phyloP scores from a whole-genome alignment of 2,797 vertebrate species.

The Leptodactylus fallax region DNA sequence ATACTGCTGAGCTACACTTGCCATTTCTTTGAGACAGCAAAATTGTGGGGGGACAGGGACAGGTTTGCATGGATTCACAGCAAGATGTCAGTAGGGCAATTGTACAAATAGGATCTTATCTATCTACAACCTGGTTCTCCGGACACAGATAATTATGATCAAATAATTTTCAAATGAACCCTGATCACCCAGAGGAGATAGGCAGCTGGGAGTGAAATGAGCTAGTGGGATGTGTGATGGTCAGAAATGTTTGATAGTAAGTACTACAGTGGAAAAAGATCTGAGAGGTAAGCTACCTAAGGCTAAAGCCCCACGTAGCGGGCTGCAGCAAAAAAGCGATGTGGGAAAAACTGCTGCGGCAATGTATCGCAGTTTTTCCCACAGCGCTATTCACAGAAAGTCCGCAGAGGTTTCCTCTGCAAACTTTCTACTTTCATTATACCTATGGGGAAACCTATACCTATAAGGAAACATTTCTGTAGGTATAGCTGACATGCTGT shows the following conservation, averaged over 20 bases:
- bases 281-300: background rate
- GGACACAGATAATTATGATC: constrained; percentile 4
- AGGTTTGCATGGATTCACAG: constrained; percentile 51
- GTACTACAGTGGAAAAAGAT: background rate
- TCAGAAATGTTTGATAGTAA: background rate
- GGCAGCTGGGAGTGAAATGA: background rate
- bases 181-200: background rate
- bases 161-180: constrained; percentile 22
- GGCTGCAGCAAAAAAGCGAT: too few species aligned
- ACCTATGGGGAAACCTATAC: too few species aligned
- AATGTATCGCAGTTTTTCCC: too few species aligned
- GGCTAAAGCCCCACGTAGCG: too few species aligned
- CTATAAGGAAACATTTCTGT: too few species aligned
- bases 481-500: too few species aligned
- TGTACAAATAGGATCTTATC: constrained; percentile 23
- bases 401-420: too few species aligned
- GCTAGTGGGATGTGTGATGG: background rate
- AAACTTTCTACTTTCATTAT: too few species aligned
- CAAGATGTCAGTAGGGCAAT: constrained; percentile 28
- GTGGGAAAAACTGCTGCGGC: too few species aligned
- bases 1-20: constrained; percentile 63
- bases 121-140: background rate
- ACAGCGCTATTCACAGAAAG: too few species aligned
- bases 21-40: constrained; percentile 59
- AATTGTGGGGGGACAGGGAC: constrained; percentile 52